Evolutionary conservation across 2,888 invertebrate genomes (phyloP), one percentile per base, ranked within the genome.

Genomic region (Rugalucina vietnamica): DNA sequence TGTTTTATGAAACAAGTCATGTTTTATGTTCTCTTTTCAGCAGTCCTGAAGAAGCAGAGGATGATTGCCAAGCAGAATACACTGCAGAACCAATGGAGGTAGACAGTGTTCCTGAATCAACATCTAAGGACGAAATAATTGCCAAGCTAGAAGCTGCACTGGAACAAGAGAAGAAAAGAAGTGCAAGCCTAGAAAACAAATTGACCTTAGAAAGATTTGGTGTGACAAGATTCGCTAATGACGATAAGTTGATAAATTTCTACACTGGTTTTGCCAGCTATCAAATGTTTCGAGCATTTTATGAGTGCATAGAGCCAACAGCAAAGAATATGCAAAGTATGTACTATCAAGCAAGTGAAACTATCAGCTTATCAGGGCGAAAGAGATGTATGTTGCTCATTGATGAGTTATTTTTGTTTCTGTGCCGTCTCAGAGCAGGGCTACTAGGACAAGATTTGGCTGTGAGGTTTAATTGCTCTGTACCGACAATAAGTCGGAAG

Each of bases 321-420:
- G 82, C 82, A 27, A 36, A n/a, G 21, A 65, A 43, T 27, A 82
- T 85, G 77, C 32, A 29, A 57, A 82, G 80, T 74, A 43, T 36
- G 1, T 85, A 82, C 27, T 82, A 85, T 34, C 65, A 70, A 69
- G 49, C 27, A n/a, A 43, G 49, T 18, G 24, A 76, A 34, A 72
- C 83, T 21, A 14, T 76, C 18, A 76, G 39, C 54, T 72, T 76
- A n/a, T 69, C 54, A n/a, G 85, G 79, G 10, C 70, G 75, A 24
- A 75, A 75, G 76, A 50, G 70, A 39, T 36, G n/a, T 0, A 81
- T 85, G 76, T 14, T 72, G 4, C 74, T 80, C 10, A 82, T 82
- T 49, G 85, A 85, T 75, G 82, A 82, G 49, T 57, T 85, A 1
- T 82, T 84, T 50, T 65, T 84, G 76, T 84, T 84, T 72, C 50